A percentile compares a stretch with the other conserved stretches of the same genome.
Conservation (phyloP, 37 sponge, comb jelly and placozoan genomes). For the Ianthella basta region DNA sequence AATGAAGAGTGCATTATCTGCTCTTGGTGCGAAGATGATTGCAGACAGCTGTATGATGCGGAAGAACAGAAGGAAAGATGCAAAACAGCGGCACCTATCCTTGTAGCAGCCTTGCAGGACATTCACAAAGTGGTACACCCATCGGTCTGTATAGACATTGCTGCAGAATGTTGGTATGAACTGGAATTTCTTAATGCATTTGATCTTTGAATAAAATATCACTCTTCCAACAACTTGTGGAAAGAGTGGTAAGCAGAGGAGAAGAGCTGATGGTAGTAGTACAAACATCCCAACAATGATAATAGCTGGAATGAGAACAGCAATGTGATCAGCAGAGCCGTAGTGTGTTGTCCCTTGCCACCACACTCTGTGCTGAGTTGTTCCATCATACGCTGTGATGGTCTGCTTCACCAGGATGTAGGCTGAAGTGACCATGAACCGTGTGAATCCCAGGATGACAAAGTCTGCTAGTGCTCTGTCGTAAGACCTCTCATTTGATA, state of each 20-base stretch:
- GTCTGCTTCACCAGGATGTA: neutral
- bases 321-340: neutral
- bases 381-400: neutral
- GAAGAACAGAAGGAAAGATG: neutral
- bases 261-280: neutral
- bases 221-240: neutral
- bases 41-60: neutral
- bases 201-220: no score
- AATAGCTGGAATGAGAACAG: neutral
- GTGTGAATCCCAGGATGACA: conserved; percentile 11
- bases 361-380: neutral
- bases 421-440: neutral
- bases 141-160: neutral
- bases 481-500: neutral
- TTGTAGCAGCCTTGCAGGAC: conserved; percentile 12
- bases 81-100: conserved; percentile 1
- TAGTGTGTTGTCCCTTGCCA: neutral
- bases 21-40: neutral
- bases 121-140: conserved; percentile 8
- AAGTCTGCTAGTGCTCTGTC: conserved; percentile 1
- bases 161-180: conserved; percentile 1
- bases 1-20: neutral
- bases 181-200: no score
- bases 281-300: neutral
- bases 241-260: neutral